Percentiles rank a stretch among this genome's conserved stretches.
Evolutionary conservation across 2,113 vertebrate genomes (phyloP).

Genomic region (Regulus satrapa): DNA sequence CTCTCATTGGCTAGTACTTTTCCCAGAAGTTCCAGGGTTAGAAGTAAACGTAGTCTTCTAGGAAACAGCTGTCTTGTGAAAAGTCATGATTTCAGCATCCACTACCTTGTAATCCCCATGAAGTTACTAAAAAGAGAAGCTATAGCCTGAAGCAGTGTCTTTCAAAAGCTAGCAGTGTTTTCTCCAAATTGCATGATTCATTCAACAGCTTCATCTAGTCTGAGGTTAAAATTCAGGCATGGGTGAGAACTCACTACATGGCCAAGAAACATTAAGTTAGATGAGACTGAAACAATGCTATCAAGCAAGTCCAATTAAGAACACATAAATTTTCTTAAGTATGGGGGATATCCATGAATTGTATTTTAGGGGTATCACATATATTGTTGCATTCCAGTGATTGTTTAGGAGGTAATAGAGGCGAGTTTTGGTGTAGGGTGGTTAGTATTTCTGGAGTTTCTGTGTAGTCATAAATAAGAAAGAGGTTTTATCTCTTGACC

Average conservation of each 20-base stretch:
- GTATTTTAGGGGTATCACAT: neutral
- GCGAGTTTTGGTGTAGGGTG: neutral
- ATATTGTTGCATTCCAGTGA: neutral
- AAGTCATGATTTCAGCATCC: neutral
- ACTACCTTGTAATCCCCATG: neutral
- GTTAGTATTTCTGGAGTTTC: neutral
- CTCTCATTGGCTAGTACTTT: neutral
- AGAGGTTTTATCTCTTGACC: neutral
- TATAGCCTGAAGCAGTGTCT: neutral
- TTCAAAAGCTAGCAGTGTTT: neutral
- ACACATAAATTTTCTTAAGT: neutral
- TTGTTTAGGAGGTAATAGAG: neutral
- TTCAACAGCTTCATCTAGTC: neutral
- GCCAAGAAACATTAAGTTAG: neutral
- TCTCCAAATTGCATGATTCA: neutral
- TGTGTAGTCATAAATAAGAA: neutral
- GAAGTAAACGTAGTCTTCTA: neutral
- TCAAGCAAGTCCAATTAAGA: neutral
- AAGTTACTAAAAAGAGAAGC: neutral
- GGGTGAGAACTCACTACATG: neutral
- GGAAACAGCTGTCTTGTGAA: neutral
- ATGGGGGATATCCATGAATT: neutral
- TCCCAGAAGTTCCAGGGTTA: neutral
- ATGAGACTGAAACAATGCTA: neutral
- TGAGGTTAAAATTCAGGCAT: neutral